Percentiles rank a stretch among this genome's conserved stretches.
These are phyloP conservation scores for Gymnoscopelus braueri DNA, from an alignment of 2,797 vertebrate species.

Conservation along the genomic window DNA sequence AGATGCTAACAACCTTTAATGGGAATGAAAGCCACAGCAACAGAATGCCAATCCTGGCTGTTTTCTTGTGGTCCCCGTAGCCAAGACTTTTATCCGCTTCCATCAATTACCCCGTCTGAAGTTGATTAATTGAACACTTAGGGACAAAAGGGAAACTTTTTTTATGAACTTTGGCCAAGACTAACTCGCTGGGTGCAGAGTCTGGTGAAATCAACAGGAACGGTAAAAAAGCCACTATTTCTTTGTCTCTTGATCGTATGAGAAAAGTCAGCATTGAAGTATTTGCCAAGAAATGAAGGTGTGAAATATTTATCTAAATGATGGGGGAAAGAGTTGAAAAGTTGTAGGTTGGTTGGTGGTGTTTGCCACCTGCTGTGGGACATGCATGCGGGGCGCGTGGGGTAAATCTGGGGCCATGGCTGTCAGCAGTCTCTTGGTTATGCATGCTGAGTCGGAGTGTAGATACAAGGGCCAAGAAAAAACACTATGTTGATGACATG, in stretches of 20 bases:
- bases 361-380: constrained; percentile 75
- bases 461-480: constrained; percentile 56
- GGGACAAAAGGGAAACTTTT: constrained; percentile 66
- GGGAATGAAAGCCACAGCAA: constrained; percentile 58
- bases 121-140: constrained; percentile 73
- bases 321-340: constrained; percentile 23
- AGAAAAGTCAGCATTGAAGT: constrained; percentile 23
- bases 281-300: constrained; percentile 47
- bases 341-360: constrained; percentile 14
- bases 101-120: constrained; percentile 62
- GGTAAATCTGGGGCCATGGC: constrained; percentile 70
- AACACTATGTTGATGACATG: constrained; percentile 59
- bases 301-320: constrained; percentile 27
- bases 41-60: constrained; percentile 68
- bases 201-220: constrained; percentile 39
- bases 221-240: constrained; percentile 28
- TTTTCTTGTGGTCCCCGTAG: constrained; percentile 54
- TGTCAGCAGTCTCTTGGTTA: constrained; percentile 75
- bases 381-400: constrained; percentile 32
- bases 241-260: constrained; percentile 46
- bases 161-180: constrained; percentile 58
- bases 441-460: constrained; percentile 54
- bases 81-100: constrained; percentile 70
- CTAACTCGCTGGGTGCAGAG: constrained; percentile 33
- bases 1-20: constrained; percentile 72